phyloP scores from a whole-genome alignment of 2,797 vertebrate species.

The Huso huso region DNA sequence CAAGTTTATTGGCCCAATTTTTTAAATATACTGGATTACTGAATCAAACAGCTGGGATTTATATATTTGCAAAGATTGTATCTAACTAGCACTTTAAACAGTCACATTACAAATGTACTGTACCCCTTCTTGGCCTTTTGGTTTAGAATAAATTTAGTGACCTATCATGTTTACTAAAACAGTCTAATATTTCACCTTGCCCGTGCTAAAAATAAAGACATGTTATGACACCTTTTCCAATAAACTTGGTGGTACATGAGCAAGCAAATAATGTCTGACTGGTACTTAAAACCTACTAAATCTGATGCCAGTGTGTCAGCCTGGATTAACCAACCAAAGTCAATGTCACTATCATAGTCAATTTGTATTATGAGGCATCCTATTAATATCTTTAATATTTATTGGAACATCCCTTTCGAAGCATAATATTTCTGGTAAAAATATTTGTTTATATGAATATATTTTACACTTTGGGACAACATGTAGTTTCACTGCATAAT shows the following conservation, averaged over 20 bases:
- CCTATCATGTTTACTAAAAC: constrained; percentile 67
- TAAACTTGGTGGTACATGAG: constrained; percentile 68
- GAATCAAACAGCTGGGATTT: background rate
- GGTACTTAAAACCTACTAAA: constrained; percentile 41
- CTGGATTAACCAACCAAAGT: constrained; percentile 35
- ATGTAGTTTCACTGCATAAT: too few relatives aligned
- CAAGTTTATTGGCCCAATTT: too few relatives aligned
- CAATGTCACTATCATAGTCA: too few relatives aligned
- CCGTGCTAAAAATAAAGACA: constrained; percentile 84
- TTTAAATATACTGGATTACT: background rate
- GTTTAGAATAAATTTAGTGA: constrained; percentile 71
- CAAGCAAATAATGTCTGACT: constrained; percentile 55
- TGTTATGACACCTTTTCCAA: constrained; percentile 78
- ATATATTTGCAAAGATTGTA: background rate
- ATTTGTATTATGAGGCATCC: too few relatives aligned
- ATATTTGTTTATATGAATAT: too few relatives aligned
- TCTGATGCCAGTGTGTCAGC: constrained; percentile 49
- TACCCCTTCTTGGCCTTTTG: constrained; percentile 57
- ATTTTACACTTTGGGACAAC: too few relatives aligned
- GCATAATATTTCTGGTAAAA: too few relatives aligned
- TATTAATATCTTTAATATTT: too few relatives aligned
- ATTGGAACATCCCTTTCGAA: too few relatives aligned
- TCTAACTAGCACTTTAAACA: background rate
- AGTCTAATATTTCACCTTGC: constrained; percentile 81
- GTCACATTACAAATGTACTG: constrained; percentile 34